Evolutionary conservation across 2,888 invertebrate genomes (phyloP), one percentile per base, ranked within the genome.

Genomic region (Melangyna quadrimaculata): DNA sequence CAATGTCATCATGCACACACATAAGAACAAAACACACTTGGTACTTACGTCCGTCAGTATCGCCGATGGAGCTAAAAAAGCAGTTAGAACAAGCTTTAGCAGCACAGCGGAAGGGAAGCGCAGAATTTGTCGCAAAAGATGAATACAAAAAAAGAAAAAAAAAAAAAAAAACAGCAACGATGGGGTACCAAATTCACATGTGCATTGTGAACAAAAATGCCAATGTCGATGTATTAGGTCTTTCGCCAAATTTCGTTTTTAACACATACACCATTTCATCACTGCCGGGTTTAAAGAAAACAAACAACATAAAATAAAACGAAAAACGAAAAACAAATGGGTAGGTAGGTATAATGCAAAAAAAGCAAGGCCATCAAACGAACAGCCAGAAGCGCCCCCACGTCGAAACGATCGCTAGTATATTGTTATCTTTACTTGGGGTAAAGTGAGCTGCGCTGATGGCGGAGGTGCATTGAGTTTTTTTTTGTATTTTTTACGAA

Each of bases 1-100:
- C 84, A 81, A 84, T 84, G 84, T 84, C 84, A 53, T 84, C 84
- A 37, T 40, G 67, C 72, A 59, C 24, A 67, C 19, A 37, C 14
- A 27, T 14, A 4, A n/a, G 10, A 57, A 67, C 1, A 71, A 67
- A 43, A 67, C 19, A 70, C 32, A 19, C 19, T 69, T n/a, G 22
- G 14, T 37, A 19, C 14, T 43, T 63, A 19, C 14, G 53, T 63
- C 9, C 45, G 65, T 70, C 32, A 37, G 53, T 19, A 59, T 14
- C 37, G 19, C 27, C 48, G 35, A 43, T 55, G 55, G 67, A 17
- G 17, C 48, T 37, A 43, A 19, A 65, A 29, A 67, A 59, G 40
- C 65, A 29, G 37, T 32, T 48, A 61, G 73, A 57, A 40, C 45
- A 24, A 61, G 59, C 67, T 35, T 6, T 12, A 32, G 8, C 32